Evolutionary conservation across 1,140 invertebrate genomes (phyloP).

Genomic region (Listronotus bonariensis): DNA sequence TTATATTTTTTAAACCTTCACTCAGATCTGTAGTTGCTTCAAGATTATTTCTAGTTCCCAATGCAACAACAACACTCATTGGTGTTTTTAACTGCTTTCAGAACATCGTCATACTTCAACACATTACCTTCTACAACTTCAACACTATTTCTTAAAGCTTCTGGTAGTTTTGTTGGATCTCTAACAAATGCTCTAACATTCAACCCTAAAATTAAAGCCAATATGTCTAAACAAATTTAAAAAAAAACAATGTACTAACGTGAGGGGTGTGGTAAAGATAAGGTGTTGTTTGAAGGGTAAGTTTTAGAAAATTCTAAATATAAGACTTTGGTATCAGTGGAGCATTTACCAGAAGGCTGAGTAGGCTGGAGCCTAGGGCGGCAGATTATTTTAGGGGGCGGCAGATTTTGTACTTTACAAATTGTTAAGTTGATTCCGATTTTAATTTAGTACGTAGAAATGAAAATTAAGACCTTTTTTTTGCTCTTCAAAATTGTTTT

Average conservation of each 20-base stretch:
- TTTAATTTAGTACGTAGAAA: no score
- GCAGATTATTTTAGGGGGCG: no score
- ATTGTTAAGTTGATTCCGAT: no score
- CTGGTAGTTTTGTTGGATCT: slow-evolving; percentile 69
- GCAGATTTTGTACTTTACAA: no score
- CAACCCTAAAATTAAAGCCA: slow-evolving; percentile 58
- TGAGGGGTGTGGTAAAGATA: neutral
- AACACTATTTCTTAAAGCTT: slow-evolving; percentile 67
- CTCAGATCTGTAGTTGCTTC: slow-evolving; percentile 80
- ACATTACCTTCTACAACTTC: slow-evolving; percentile 76
- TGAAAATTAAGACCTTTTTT: no score
- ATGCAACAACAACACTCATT: slow-evolving; percentile 76
- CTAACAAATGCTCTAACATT: slow-evolving; percentile 74
- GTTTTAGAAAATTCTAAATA: no score
- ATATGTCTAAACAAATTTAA: neutral
- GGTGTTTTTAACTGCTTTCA: slow-evolving; percentile 69
- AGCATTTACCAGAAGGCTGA: no score
- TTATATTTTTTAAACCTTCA: slow-evolving; percentile 77
- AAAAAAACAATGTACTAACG: neutral
- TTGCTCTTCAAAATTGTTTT: no score
- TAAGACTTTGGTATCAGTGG: no score
- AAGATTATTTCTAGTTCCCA: slow-evolving; percentile 78
- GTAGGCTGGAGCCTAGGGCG: no score
- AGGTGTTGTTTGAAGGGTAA: no score
- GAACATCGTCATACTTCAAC: slow-evolving; percentile 72